Conservation (phyloP, 2,797 vertebrate genomes). For the Rhinatrema bivittatum region DNA sequence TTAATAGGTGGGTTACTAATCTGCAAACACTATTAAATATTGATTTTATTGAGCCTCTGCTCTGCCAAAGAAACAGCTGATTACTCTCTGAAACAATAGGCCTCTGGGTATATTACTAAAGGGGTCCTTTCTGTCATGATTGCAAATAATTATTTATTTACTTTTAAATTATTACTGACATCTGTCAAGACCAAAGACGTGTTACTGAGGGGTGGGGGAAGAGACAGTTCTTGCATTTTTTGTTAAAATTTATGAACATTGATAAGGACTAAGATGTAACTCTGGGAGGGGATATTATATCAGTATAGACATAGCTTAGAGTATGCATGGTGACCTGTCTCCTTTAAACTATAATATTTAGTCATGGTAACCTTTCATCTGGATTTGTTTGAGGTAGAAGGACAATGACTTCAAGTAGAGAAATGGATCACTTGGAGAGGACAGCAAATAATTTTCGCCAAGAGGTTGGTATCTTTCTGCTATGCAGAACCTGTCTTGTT, state of each 20-base stretch:
- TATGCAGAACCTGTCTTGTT: no score
- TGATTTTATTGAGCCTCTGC: conserved; percentile 3
- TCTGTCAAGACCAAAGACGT: not conserved
- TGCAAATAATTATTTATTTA: no score
- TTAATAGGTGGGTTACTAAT: conserved; percentile 50
- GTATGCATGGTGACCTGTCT: not conserved
- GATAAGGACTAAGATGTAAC: no score
- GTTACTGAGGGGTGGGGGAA: not conserved
- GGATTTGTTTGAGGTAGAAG: conserved; percentile 49
- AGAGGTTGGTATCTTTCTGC: conserved; percentile 59
- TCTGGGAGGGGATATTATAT: no score
- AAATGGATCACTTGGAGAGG: conserved; percentile 80
- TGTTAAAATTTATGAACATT: no score
- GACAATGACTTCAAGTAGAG: conserved; percentile 68
- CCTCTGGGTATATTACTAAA: no score
- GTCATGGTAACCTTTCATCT: conserved; percentile 15
- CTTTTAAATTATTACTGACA: no score
- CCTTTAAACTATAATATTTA: not conserved
- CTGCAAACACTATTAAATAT: not conserved
- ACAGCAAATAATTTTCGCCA: conserved; percentile 76
- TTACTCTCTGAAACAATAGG: conserved; percentile 5
- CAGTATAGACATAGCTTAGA: no score
- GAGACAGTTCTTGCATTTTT: no score
- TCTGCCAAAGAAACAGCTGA: conserved; percentile 16
- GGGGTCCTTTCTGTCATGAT: no score